These are phyloP conservation scores for Rhingia rostrata DNA, from an alignment of 2,888 invertebrate species.

Conservation along the genomic window DNA sequence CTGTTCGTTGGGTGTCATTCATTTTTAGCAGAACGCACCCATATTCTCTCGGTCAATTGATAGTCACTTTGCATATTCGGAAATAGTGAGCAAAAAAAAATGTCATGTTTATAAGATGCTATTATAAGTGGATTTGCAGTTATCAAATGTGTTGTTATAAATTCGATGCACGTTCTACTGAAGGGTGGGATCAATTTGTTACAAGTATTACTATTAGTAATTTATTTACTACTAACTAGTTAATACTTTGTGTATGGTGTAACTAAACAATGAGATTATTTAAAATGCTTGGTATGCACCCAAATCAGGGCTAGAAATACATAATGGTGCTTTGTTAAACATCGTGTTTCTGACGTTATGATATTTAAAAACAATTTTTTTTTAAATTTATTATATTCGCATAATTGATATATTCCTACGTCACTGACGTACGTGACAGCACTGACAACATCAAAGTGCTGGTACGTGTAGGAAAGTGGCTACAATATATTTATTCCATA, in stretches of 20 bases:
- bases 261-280: not conserved
- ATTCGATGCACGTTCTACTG: not conserved
- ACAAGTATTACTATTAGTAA: too few relatives aligned
- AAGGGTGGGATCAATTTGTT: not conserved
- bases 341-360: too few relatives aligned
- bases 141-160: not conserved
- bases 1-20: not conserved
- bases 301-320: too few relatives aligned
- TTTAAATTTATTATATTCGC: not conserved
- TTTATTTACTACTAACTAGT: too few relatives aligned
- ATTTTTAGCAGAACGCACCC: slow-evolving; percentile 38
- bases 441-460: not conserved
- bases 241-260: not conserved
- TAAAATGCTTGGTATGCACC: not conserved
- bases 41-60: slow-evolving; percentile 48
- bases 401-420: not conserved
- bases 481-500: too few relatives aligned
- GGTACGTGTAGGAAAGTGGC: too few relatives aligned
- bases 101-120: slow-evolving; percentile 22
- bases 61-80: slow-evolving; percentile 59
- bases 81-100: slow-evolving; percentile 52
- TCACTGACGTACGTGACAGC: not conserved
- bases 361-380: not conserved
- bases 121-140: not conserved
- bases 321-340: not conserved